Evolutionary conservation across 2,888 invertebrate genomes (phyloP).

Genomic region (Embidobia sp.): DNA sequence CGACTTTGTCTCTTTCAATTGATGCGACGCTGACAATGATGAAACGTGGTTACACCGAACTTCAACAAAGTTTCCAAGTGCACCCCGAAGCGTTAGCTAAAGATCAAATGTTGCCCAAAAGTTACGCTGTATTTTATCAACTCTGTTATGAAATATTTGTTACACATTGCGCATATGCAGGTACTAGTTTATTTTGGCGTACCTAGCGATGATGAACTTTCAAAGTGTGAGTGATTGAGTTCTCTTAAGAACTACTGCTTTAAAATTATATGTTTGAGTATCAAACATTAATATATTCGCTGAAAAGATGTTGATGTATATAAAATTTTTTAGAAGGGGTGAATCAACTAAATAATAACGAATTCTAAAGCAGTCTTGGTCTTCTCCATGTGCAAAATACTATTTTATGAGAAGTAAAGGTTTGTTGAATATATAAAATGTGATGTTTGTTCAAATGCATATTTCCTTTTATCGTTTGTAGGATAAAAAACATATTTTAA

Average conservation of each 20-base stretch:
- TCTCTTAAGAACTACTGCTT: constrained; percentile 28
- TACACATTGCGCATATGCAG: constrained; percentile 26
- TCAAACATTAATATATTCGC: constrained; percentile 27
- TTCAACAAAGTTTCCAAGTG: constrained; percentile 45
- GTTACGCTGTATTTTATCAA: constrained; percentile 52
- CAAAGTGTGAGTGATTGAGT: constrained; percentile 40
- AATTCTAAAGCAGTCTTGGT: too few relatives aligned
- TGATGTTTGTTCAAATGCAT: too few relatives aligned
- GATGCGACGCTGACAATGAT: constrained; percentile 55
- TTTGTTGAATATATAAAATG: too few relatives aligned
- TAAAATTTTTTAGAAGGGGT: too few relatives aligned
- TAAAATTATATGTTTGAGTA: constrained; percentile 36
- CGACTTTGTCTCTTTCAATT: constrained; percentile 60
- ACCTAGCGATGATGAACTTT: constrained; percentile 15
- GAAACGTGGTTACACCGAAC: constrained; percentile 58
- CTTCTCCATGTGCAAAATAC: too few relatives aligned
- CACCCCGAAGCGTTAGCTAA: constrained; percentile 31
- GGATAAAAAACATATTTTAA: too few relatives aligned
- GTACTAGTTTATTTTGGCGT: constrained; percentile 41
- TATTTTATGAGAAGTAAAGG: too few relatives aligned
- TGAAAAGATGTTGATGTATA: too few relatives aligned
- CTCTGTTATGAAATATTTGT: constrained; percentile 55
- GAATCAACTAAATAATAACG: too few relatives aligned
- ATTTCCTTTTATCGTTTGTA: too few relatives aligned
- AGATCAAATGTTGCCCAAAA: constrained; percentile 59